Conservation (phyloP, 2,888 invertebrate species). For the Clunio marinus region DNA sequence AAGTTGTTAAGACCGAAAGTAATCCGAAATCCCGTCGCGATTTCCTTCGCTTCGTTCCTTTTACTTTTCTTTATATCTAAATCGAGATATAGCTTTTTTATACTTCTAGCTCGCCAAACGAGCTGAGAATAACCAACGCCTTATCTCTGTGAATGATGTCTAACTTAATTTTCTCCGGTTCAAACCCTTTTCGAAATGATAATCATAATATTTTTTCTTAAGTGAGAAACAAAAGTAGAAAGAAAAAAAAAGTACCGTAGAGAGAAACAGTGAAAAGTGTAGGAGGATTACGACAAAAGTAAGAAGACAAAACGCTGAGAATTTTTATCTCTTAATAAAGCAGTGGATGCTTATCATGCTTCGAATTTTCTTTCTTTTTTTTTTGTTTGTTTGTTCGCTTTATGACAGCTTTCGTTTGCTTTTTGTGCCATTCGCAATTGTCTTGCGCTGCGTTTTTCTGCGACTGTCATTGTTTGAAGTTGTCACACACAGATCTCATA, state of each 20-base stretch:
- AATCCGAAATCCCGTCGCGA: neutral
- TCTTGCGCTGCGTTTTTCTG: too few species aligned
- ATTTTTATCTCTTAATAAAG: constrained; percentile 32
- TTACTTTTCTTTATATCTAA: too few species aligned
- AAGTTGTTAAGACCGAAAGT: too few species aligned
- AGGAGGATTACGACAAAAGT: neutral
- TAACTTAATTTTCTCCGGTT: constrained; percentile 22
- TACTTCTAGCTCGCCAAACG: too few species aligned
- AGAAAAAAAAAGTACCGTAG: neutral
- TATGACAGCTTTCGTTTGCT: neutral
- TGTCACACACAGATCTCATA: too few species aligned
- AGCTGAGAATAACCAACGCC: neutral
- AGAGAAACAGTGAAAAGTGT: neutral
- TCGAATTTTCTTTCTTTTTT: constrained; percentile 9
- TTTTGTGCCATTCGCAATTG: too few species aligned
- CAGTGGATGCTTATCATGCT: neutral
- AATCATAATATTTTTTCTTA: neutral
- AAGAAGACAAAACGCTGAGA: neutral
- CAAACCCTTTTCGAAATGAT: constrained; percentile 1
- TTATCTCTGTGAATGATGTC: constrained; percentile 26
- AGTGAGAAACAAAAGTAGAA: neutral
- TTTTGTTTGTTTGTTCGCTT: neutral
- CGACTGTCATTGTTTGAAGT: too few species aligned
- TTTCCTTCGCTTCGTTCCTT: neutral
- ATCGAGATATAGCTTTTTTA: too few species aligned